These are phyloP conservation scores for Criorhina ranunculi DNA, from an alignment of 2,888 invertebrate species.

Conservation along the genomic window DNA sequence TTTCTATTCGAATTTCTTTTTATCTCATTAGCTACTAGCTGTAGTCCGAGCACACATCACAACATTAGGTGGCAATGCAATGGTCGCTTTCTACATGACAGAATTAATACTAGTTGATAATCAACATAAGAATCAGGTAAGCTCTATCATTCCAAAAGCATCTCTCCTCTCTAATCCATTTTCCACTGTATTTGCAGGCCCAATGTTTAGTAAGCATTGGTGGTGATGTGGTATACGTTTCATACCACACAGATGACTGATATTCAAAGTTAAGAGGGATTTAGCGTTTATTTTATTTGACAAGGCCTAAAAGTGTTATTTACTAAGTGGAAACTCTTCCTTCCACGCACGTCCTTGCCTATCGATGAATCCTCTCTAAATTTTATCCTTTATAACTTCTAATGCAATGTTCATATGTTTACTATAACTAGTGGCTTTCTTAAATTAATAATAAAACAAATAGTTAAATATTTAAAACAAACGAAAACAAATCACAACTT, in stretches of 20 bases:
- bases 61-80: constrained; percentile 96
- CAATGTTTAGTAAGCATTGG: constrained; percentile 98
- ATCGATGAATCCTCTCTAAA: constrained; percentile 36
- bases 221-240: constrained; percentile 95
- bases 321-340: constrained; percentile 75
- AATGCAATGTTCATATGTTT: constrained; percentile 75
- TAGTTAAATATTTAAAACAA: constrained; percentile 59
- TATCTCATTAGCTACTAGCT: constrained; percentile 88
- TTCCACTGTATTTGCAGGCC: constrained; percentile 87
- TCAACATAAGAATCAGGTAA: constrained; percentile 98
- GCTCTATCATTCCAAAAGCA: neutral
- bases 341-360: constrained; percentile 35
- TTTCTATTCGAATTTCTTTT: constrained; percentile 1
- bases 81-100: constrained; percentile 96
- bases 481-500: constrained; percentile 43
- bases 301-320: constrained; percentile 82
- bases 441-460: constrained; percentile 74
- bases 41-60: constrained; percentile 97
- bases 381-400: constrained; percentile 21
- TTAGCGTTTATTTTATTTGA: constrained; percentile 82
- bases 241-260: constrained; percentile 88
- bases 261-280: constrained; percentile 82
- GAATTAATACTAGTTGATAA: constrained; percentile 96
- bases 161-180: neutral
- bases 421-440: constrained; percentile 78